These are phyloP conservation scores for Drusus annulatus DNA, from an alignment of 1,140 invertebrate genomes.

Conservation along the genomic window DNA sequence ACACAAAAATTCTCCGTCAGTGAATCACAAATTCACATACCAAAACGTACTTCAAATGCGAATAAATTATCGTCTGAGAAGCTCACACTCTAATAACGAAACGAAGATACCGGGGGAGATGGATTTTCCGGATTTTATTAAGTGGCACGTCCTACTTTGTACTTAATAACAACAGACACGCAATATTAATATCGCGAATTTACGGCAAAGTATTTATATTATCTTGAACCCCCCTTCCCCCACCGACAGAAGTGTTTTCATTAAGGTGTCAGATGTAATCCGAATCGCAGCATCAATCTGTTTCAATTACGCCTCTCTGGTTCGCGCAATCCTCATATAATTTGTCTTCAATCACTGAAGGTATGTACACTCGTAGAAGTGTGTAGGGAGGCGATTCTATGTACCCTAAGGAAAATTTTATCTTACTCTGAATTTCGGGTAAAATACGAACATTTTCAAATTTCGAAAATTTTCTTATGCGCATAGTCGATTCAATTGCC, in stretches of 20 bases:
- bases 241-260: slow-evolving; percentile 37
- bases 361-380: no score
- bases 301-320: slow-evolving; percentile 25
- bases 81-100: neutral
- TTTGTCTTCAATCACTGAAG: slow-evolving; percentile 12
- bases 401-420: no score
- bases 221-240: slow-evolving; percentile 23
- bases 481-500: no score
- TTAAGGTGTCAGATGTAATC: slow-evolving; percentile 35
- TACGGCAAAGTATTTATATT: slow-evolving; percentile 1
- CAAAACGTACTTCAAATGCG: no score
- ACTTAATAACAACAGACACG: neutral
- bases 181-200: slow-evolving; percentile 14
- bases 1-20: no score
- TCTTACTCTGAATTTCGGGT: no score
- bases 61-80: no score
- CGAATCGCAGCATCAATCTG: slow-evolving; percentile 34
- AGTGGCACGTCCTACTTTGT: slow-evolving; percentile 22
- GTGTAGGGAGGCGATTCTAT: no score
- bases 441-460: no score
- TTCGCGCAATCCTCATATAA: neutral
- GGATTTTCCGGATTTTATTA: neutral
- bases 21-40: no score
- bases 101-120: neutral
- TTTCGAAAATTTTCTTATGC: no score